These are phyloP conservation scores for Caretta caretta DNA, from an alignment of 2,113 vertebrate genomes.

Conservation along the genomic window DNA sequence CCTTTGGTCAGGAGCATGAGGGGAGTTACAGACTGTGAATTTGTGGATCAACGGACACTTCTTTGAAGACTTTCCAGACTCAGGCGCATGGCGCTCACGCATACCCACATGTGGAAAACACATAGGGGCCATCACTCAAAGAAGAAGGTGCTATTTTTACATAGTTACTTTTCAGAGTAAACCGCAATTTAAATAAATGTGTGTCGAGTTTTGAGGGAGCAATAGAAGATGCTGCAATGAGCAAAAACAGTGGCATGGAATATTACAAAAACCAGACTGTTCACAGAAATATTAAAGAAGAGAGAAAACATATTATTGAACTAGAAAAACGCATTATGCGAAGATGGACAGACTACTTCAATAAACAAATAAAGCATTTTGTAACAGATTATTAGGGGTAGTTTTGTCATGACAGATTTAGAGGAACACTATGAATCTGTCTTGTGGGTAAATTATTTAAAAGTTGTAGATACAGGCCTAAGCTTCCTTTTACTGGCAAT, in stretches of 20 bases:
- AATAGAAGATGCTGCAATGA: not conserved
- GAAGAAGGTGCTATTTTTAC: not conserved
- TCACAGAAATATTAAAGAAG: not conserved
- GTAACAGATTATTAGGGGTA: accelerated
- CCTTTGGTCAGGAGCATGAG: not conserved
- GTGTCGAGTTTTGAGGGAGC: not conserved
- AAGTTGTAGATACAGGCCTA: not conserved
- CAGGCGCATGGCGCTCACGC: not conserved
- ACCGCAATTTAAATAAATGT: not conserved
- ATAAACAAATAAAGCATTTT: accelerated
- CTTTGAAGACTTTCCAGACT: not conserved
- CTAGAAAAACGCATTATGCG: accelerated
- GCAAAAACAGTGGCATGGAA: not conserved
- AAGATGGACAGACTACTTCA: not conserved
- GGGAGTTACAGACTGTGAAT: not conserved
- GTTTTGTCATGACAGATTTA: not conserved
- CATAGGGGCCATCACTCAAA: not conserved
- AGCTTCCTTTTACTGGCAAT: accelerated
- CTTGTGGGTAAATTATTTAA: not conserved
- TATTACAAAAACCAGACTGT: not conserved
- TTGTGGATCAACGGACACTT: not conserved
- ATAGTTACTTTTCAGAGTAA: not conserved
- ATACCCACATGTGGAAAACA: not conserved
- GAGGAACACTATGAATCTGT: accelerated
- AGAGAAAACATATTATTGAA: not conserved